Percentiles rank a stretch among this genome's conserved stretches.
phyloP scores from a whole-genome alignment of 2,888 invertebrate species.

The Augochlorella aurata region DNA sequence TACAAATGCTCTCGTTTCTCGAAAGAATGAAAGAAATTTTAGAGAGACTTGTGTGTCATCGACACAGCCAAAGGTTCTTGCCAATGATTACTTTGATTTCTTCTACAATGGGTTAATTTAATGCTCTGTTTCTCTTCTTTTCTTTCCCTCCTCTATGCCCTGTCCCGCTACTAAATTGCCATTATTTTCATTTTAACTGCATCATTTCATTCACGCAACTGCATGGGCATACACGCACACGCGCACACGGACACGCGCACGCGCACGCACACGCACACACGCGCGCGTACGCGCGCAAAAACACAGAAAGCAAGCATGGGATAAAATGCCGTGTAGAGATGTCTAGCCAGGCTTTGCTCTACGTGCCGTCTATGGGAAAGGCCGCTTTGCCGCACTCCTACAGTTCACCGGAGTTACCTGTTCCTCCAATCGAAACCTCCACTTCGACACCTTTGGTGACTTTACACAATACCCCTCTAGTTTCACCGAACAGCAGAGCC shows the following conservation, averaged over 20 bases:
- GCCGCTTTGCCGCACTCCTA: slow-evolving; percentile 75
- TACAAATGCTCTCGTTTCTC: not conserved
- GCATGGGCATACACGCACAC: slow-evolving; percentile 14
- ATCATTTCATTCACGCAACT: slow-evolving; percentile 18
- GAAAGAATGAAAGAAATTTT: not conserved
- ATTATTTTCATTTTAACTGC: slow-evolving; percentile 48
- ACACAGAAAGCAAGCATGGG: slow-evolving; percentile 35
- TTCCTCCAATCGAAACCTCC: slow-evolving; percentile 65
- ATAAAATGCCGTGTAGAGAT: slow-evolving; percentile 15
- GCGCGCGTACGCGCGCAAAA: not conserved
- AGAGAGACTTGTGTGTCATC: slow-evolving; percentile 2
- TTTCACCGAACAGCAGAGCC: slow-evolving; percentile 64
- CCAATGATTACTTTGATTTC: slow-evolving; percentile 53
- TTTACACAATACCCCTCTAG: slow-evolving; percentile 71
- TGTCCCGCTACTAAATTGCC: slow-evolving; percentile 45
- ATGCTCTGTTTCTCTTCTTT: slow-evolving; percentile 73
- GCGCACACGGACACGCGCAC: too few species aligned
- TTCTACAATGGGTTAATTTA: slow-evolving; percentile 70
- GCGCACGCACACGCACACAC: slow-evolving; percentile 31
- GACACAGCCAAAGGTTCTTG: slow-evolving; percentile 57
- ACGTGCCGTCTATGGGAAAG: slow-evolving; percentile 58
- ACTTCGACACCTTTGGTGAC: slow-evolving; percentile 65
- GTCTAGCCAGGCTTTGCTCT: slow-evolving; percentile 32
- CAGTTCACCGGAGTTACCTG: slow-evolving; percentile 78
- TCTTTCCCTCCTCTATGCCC: slow-evolving; percentile 60